A percentile compares a stretch with the other conserved stretches of the same genome.
Evolutionary conservation across 2,888 invertebrate genomes (phyloP).

Genomic region (Lycocerus yunnanus): DNA sequence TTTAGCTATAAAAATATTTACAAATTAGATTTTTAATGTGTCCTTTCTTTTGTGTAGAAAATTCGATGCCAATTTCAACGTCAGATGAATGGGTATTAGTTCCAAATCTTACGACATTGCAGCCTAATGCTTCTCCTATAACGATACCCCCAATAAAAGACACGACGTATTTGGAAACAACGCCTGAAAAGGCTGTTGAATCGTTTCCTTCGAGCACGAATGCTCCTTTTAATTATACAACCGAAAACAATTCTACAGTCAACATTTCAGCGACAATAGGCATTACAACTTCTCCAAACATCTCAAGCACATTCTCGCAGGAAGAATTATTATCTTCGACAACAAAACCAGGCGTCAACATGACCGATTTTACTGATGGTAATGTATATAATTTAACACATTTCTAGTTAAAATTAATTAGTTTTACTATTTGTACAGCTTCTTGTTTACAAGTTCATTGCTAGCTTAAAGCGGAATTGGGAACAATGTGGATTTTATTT

Average conservation of each 20-base stretch:
- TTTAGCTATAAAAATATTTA: no score
- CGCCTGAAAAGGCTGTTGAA: constrained; percentile 38
- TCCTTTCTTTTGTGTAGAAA: constrained; percentile 42
- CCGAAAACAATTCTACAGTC: constrained; percentile 5
- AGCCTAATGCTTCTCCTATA: not conserved
- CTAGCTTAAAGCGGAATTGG: not conserved
- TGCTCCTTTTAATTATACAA: constrained; percentile 24
- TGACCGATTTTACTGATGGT: constrained; percentile 55
- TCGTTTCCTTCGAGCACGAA: constrained; percentile 40
- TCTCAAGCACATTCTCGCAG: constrained; percentile 36
- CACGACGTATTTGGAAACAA: constrained; percentile 43
- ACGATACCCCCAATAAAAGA: constrained; percentile 36
- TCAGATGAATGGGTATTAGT: constrained; percentile 70
- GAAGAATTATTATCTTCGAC: constrained; percentile 25
- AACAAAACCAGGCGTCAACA: constrained; percentile 43
- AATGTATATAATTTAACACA: constrained; percentile 30
- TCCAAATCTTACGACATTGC: constrained; percentile 43
- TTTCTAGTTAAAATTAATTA: not conserved
- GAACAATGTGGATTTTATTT: not conserved
- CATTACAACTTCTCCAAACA: constrained; percentile 1
- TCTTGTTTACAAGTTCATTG: not conserved
- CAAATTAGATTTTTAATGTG: not conserved
- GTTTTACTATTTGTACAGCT: not conserved
- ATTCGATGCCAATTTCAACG: constrained; percentile 68
- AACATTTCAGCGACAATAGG: constrained; percentile 9